phyloP scores from a whole-genome alignment of 2,797 vertebrate genomes.

The Coracias cyanogaster region DNA sequence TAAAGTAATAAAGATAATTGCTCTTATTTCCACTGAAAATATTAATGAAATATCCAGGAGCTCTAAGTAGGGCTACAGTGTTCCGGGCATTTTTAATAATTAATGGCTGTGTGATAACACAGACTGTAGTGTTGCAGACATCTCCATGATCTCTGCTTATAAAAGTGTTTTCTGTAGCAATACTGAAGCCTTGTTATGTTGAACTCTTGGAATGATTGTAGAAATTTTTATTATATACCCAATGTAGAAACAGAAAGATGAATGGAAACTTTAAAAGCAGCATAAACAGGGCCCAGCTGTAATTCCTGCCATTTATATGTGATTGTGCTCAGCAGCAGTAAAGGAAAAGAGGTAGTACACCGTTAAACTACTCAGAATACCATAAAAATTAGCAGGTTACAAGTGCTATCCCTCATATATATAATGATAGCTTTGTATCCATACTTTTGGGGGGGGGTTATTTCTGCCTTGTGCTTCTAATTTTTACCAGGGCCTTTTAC shows the following conservation, averaged over 20 bases:
- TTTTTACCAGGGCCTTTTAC: neutral
- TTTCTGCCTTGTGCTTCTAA: neutral
- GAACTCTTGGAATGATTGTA: neutral
- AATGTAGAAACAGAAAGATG: neutral
- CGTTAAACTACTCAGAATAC: neutral
- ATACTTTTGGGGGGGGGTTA: neutral
- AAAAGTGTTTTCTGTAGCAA: neutral
- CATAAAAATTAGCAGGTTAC: neutral
- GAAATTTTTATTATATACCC: neutral
- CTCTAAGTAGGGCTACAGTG: neutral
- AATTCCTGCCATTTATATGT: neutral
- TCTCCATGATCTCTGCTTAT: neutral
- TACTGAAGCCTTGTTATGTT: neutral
- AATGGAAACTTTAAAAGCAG: neutral
- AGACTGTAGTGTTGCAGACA: neutral
- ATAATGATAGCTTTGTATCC: neutral
- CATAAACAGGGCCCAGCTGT: neutral
- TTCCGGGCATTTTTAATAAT: conserved; percentile 55
- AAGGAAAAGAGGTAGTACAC: neutral
- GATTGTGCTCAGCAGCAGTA: neutral
- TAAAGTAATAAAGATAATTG: conserved; percentile 47
- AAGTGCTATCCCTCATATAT: neutral
- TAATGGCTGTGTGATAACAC: neutral
- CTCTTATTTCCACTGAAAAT: neutral
- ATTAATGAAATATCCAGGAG: conserved; percentile 20